Evolutionary conservation across 2,113 vertebrate genomes (phyloP).

Genomic region (Gallinago undulata): DNA sequence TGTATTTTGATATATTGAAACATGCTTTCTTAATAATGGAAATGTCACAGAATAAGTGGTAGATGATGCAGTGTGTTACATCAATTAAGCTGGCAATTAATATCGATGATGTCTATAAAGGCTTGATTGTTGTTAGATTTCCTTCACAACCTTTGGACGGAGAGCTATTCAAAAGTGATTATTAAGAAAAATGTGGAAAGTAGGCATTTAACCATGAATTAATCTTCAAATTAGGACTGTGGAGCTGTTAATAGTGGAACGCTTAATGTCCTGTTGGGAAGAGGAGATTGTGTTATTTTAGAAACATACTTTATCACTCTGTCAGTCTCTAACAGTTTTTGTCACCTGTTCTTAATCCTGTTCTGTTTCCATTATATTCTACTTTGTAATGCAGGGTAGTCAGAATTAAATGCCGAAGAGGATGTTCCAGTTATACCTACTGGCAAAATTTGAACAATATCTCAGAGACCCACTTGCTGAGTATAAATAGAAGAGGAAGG

Average conservation of each 20-base stretch:
- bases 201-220: neutral
- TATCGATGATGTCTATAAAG: neutral
- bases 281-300: neutral
- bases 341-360: neutral
- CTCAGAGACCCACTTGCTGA: conserved; percentile 28
- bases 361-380: conserved; percentile 13
- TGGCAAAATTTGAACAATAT: conserved; percentile 40
- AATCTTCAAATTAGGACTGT: neutral
- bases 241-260: neutral
- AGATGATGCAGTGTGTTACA: neutral
- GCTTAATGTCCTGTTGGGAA: neutral
- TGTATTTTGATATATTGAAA: neutral
- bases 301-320: neutral
- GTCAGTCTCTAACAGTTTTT: neutral
- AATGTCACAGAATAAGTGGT: neutral
- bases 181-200: neutral
- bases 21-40: neutral
- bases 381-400: neutral
- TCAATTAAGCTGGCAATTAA: neutral
- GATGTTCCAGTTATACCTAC: conserved; percentile 6
- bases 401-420: conserved; percentile 5
- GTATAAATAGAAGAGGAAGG: conserved; percentile 46
- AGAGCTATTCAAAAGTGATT: neutral
- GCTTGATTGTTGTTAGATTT: neutral
- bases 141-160: neutral